Conservation (phyloP, 2,797 vertebrate genomes). For the Falco columbarius region DNA sequence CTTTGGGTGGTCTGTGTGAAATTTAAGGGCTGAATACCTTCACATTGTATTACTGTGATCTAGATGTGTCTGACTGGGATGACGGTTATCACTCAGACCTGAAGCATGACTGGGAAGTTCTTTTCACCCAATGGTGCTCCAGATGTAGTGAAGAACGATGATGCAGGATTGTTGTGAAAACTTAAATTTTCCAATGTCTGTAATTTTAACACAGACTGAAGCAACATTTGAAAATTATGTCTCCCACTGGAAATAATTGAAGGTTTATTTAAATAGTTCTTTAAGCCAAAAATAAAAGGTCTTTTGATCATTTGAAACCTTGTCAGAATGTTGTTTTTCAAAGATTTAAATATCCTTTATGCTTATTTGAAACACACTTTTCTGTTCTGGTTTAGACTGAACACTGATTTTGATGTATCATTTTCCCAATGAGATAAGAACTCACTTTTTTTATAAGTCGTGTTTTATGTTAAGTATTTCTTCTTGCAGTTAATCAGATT, state of each 20-base stretch:
- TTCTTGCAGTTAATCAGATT: background rate
- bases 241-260: background rate
- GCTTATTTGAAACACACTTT: background rate
- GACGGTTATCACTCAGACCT: background rate
- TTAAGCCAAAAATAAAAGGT: background rate
- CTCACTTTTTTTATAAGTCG: background rate
- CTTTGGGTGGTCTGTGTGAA: background rate
- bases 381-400: background rate
- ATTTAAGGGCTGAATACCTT: background rate
- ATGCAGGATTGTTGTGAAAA: background rate
- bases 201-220: background rate
- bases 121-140: background rate
- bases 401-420: background rate
- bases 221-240: background rate
- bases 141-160: background rate
- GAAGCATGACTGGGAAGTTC: background rate
- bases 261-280: background rate
- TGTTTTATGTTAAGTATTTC: background rate
- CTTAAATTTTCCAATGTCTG: background rate
- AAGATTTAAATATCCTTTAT: background rate
- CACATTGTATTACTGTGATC: accelerated
- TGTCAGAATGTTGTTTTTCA: background rate
- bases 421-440: background rate
- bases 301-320: background rate
- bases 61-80: background rate